Evolutionary conservation across 2,113 vertebrate species (phyloP), one percentile per base, ranked within the genome.

Genomic region (Tragelaphus imberbis): DNA sequence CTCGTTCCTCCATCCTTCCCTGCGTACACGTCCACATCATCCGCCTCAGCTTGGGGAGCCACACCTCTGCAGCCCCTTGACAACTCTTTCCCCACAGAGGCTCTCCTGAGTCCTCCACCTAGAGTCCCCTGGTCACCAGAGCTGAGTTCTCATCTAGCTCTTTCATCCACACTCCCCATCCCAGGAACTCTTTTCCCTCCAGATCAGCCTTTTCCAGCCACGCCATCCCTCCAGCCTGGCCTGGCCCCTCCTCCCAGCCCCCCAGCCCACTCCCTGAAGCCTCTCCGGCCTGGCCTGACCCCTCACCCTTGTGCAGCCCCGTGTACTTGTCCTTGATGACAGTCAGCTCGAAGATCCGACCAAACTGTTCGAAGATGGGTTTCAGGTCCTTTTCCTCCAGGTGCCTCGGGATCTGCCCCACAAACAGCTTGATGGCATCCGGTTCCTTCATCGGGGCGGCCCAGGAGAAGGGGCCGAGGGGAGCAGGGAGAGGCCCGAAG

Each of bases 311-410:
- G 99, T 99, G 99, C 99, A 99, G 99, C 92, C 99, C 99, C n/a
- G 99, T 99, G 99, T 99, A 99, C 99, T 99, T 99, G 99, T 99
- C 99, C 99, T 99, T 99, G 98, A 99, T 99, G 98, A 99, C 99
- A 89, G 99, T 99, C 98, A 99, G 98, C 98, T 99, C 99, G 98
- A 99, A 99, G 99, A 99, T 99, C 92, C 99, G 99, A 30, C 99
- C 99, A 88, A 99, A 99, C 98, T 99, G 99, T 97, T 99, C 99
- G 15, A 99, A 99, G 94, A 99, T 99, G 40, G 99, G 99, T 55
- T 99, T 99, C 91, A 99, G 99, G 97, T 99, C 99, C 98, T 99
- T 99, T 98, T 99, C 99, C 97, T 99, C 99, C 98, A 99, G 99
- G 98, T 99, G 99, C 98, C 99, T 99, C 92, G 99, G 99, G 98